Percentiles rank a stretch among this genome's conserved stretches.
These are phyloP conservation scores for Polymixis lichenea DNA, from an alignment of 2,888 invertebrate species.

Conservation along the genomic window DNA sequence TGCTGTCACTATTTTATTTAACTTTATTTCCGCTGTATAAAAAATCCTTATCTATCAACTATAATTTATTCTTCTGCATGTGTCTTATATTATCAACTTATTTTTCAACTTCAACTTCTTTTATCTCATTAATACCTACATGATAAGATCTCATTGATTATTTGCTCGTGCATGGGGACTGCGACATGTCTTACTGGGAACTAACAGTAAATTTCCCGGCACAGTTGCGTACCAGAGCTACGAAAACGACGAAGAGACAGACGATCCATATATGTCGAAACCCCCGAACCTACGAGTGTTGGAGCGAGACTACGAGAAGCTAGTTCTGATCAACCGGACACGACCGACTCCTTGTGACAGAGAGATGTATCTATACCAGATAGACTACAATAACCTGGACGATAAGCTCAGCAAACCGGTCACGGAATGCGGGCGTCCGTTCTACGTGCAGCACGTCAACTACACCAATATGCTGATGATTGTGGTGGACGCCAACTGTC, in stretches of 20 bases:
- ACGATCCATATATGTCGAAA: constrained; percentile 82
- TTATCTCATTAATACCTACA: constrained; percentile 19
- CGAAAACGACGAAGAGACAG: constrained; percentile 88
- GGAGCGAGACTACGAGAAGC: constrained; percentile 91
- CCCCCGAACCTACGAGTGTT: constrained; percentile 83
- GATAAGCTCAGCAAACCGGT: constrained; percentile 87
- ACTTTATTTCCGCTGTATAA: constrained; percentile 17
- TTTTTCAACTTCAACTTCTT: constrained; percentile 8
- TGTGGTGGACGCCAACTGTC: constrained; percentile 93
- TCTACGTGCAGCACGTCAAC: constrained; percentile 93
- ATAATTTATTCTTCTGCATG: constrained; percentile 53
- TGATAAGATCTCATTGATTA: constrained; percentile 25
- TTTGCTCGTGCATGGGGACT: constrained; percentile 59
- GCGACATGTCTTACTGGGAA: neutral
- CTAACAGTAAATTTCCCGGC: constrained; percentile 46
- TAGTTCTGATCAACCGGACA: constrained; percentile 93
- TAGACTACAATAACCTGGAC: constrained; percentile 86
- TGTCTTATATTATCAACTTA: constrained; percentile 20
- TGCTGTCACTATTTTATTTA: constrained; percentile 7
- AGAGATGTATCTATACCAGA: constrained; percentile 91
- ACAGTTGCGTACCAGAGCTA: constrained; percentile 84
- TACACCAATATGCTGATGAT: constrained; percentile 95
- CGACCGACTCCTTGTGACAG: constrained; percentile 96
- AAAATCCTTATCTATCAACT: neutral
- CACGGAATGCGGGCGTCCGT: constrained; percentile 90